Evolutionary conservation across 2,888 invertebrate species (phyloP), one percentile per base, ranked within the genome.

Genomic region (Camptogramma bilineatum): DNA sequence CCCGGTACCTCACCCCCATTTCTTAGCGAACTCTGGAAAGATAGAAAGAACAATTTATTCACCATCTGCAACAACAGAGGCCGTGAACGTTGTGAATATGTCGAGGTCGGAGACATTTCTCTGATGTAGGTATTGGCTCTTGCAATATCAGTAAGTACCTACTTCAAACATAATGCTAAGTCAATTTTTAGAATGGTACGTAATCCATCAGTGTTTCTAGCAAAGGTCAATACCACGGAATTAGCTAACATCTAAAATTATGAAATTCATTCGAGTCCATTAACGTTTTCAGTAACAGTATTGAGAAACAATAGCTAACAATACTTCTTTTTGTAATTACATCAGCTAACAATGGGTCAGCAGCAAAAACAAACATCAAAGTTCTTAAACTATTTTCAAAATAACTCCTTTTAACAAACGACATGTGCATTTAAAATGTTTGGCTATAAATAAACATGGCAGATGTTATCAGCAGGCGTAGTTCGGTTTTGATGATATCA

Each of bases 1-100:
- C 91, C 91, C 86, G 89, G 87, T 84, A 86, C 90, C 83, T 91
- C 81, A 85, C 86, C 85, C 91, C 91, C 93, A 93, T 93, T 79
- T 87, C 88, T 85, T 86, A 83, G 87, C 78, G 90, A 91, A 91
- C 90, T 90, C 93, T 93, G 93, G 62, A 93, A 91, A 69, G 68
- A 81, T 60, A 76, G 73, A 82, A 72, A 13, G 17, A 57, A 57
- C n/a, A 51, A 21, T 24, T 61, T 39, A 52, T 28, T 53, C 39
- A 44, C 28, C 16, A 39, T 24, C 16, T 10, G 17, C 5, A 55
- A 8, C 46, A 47, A 18, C 16, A 10, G 24, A n/a, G 4, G 28
- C 28, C 7, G 7, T 28, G 28, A 28, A 28, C 4, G 28, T 7
- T 28, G 28, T 28, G 28, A 28, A 28, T 28, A 28, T 0, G 28